These are phyloP conservation scores for Chloropsis cyanopogon DNA, from an alignment of 2,113 vertebrate species.

Conservation along the genomic window DNA sequence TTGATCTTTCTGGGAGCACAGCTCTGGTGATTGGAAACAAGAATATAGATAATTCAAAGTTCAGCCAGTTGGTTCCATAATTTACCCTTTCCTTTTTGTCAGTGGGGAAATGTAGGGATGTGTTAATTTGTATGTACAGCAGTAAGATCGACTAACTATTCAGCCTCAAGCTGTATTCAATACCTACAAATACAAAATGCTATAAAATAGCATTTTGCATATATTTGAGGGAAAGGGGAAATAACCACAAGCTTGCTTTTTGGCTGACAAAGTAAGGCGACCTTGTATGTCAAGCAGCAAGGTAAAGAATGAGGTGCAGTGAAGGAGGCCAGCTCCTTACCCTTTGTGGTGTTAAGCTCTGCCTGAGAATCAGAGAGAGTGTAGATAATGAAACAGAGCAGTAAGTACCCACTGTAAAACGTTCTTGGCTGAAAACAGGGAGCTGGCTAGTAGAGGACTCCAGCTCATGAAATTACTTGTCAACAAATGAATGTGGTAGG, in stretches of 20 bases:
- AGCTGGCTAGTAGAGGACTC: not conserved
- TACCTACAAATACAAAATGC: not conserved
- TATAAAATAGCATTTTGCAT: not conserved
- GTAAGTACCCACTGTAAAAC: not conserved
- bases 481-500: not conserved
- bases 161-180: not conserved
- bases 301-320: not conserved
- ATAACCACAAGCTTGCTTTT: not conserved
- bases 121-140: not conserved
- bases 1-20: not conserved
- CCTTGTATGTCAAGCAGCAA: not conserved
- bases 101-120: not conserved
- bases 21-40: not conserved
- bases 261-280: not conserved
- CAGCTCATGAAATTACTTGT: not conserved
- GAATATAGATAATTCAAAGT: not conserved
- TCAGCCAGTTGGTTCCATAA: not conserved
- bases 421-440: not conserved
- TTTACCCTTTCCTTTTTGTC: not conserved
- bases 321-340: not conserved
- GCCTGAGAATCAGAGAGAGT: not conserved
- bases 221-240: not conserved
- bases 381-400: not conserved
- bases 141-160: not conserved
- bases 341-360: not conserved